Percentiles rank a stretch among this genome's conserved stretches.
These are phyloP conservation scores for Bubo bubo DNA, from an alignment of 2,113 vertebrate species.

Conservation along the genomic window DNA sequence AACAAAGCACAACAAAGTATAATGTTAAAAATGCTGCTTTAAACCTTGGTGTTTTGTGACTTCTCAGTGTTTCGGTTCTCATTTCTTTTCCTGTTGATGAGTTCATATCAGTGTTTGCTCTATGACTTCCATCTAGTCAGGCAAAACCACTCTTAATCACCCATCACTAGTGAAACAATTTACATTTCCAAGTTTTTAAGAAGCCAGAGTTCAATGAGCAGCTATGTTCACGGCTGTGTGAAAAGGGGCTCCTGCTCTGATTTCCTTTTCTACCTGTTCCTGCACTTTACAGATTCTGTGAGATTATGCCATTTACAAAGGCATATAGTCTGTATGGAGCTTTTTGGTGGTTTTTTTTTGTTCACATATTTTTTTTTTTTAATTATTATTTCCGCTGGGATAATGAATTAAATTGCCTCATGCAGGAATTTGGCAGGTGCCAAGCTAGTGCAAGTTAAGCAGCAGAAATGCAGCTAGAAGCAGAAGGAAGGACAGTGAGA, in stretches of 20 bases:
- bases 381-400: neutral
- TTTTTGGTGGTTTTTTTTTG: accelerated
- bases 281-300: neutral
- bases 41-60: neutral
- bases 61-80: neutral
- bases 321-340: neutral
- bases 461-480: neutral
- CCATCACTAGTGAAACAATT: neutral
- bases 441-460: neutral
- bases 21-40: neutral
- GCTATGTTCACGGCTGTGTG: neutral
- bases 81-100: neutral
- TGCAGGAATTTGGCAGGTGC: neutral
- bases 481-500: neutral
- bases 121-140: neutral
- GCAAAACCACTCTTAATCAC: neutral
- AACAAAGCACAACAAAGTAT: neutral
- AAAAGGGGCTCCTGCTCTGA: neutral
- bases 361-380: neutral
- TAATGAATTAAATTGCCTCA: neutral
- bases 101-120: neutral
- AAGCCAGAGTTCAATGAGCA: neutral
- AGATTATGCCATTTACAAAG: neutral
- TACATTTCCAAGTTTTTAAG: neutral
- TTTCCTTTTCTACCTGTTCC: neutral